Conservation (phyloP, 1,140 invertebrate species). For the Eufriesea mexicana region DNA sequence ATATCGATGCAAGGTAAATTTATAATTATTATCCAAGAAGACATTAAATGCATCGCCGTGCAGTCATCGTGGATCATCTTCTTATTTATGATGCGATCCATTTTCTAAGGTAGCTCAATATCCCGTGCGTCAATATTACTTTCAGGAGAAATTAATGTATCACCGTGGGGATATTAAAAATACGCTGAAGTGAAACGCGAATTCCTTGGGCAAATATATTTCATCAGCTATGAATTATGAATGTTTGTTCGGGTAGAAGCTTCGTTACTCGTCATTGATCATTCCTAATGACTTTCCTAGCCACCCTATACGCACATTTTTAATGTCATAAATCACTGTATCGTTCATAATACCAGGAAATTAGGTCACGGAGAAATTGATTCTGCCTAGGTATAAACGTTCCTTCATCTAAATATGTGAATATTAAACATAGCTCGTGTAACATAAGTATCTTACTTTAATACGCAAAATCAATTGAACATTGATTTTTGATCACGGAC, state of each 20-base stretch:
- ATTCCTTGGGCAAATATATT: slow-evolving; percentile 14
- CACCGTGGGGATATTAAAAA: slow-evolving; percentile 3
- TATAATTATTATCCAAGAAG: slow-evolving; percentile 3
- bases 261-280: slow-evolving; percentile 15
- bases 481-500: too few relatives aligned
- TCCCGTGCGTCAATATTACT: slow-evolving; percentile 6
- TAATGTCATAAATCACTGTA: slow-evolving; percentile 18
- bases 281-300: background rate
- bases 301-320: background rate
- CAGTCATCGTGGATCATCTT: slow-evolving; percentile 4
- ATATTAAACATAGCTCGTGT: too few relatives aligned
- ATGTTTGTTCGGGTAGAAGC: background rate
- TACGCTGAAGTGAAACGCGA: background rate
- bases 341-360: background rate
- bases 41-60: background rate
- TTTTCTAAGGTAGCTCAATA: slow-evolving; percentile 9
- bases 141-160: slow-evolving; percentile 7
- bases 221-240: slow-evolving; percentile 31
- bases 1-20: background rate
- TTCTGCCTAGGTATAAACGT: background rate
- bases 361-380: background rate
- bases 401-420: background rate
- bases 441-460: too few relatives aligned
- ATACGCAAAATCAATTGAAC: too few relatives aligned
- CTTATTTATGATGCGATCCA: slow-evolving; percentile 23